Percentiles rank a stretch among this genome's conserved stretches.
phyloP scores from a whole-genome alignment of 1,140 invertebrate species.

The Zeugodacus cucurbitae region DNA sequence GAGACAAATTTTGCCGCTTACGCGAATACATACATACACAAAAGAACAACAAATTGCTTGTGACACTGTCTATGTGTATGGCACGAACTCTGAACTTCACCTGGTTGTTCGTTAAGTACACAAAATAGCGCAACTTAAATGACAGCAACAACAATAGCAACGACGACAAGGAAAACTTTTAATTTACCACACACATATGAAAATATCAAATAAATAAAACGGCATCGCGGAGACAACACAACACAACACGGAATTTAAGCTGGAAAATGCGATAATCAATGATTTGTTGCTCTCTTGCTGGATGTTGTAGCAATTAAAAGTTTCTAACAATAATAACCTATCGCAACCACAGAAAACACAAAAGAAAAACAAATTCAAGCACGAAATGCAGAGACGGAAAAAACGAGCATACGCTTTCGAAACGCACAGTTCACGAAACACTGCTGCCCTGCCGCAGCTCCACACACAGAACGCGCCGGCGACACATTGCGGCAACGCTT shows the following conservation, averaged over 20 bases:
- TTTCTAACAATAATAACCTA: background rate
- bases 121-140: background rate
- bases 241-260: background rate
- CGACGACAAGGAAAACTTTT: background rate
- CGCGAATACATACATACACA: background rate
- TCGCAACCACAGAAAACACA: background rate
- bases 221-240: background rate
- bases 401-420: background rate
- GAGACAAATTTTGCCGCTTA: background rate
- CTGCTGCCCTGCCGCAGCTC: background rate
- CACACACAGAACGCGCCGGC: background rate
- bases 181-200: background rate
- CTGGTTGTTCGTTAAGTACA: conserved; percentile 23
- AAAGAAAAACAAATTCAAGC: background rate
- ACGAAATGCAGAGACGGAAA: background rate
- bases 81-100: conserved; percentile 27
- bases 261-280: conserved; percentile 1
- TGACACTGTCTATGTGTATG: background rate
- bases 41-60: background rate
- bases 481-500: background rate
- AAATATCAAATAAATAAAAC: background rate
- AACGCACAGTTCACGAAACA: background rate
- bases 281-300: background rate
- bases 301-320: conserved; percentile 27
- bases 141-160: background rate